Percentiles rank a stretch among this genome's conserved stretches.
Evolutionary conservation across 1,140 invertebrate genomes (phyloP).

Genomic region (Micrasema minimum): DNA sequence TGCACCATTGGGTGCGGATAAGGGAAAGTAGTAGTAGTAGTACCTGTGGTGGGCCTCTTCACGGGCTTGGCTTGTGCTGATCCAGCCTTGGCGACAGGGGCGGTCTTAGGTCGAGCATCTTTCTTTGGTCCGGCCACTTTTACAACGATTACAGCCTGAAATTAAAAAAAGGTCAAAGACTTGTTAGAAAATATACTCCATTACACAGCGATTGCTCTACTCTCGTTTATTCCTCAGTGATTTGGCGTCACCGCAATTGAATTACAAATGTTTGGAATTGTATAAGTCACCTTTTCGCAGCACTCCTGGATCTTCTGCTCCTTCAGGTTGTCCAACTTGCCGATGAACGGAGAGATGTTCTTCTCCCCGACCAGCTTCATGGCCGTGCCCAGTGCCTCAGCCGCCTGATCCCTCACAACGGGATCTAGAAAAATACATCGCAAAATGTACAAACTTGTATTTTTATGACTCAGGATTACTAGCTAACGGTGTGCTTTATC

Average conservation of each 20-base stretch:
- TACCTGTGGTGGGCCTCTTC: conserved; percentile 65
- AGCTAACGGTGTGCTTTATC: no score
- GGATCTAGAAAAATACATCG: conserved; percentile 72
- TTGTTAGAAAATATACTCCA: conserved; percentile 12
- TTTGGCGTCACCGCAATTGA: no score
- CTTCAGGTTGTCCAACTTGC: conserved; percentile 91
- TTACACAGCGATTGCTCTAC: not conserved
- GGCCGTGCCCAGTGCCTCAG: conserved; percentile 92
- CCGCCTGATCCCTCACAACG: conserved; percentile 83
- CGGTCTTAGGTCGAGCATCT: conserved; percentile 67
- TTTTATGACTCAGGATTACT: no score
- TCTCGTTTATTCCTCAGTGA: no score
- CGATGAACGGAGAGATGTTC: conserved; percentile 84
- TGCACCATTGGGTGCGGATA: no score
- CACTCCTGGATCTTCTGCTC: conserved; percentile 96
- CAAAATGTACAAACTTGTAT: no score
- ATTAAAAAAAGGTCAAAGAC: not conserved
- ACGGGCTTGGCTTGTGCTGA: conserved; percentile 68
- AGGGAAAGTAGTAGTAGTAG: no score
- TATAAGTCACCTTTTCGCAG: conserved; percentile 76
- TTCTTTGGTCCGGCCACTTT: conserved; percentile 74
- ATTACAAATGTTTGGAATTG: no score
- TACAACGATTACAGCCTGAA: conserved; percentile 79
- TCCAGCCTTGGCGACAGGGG: conserved; percentile 63
- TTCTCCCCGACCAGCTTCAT: conserved; percentile 96